phyloP scores from a whole-genome alignment of 1,140 invertebrate genomes.

The Solenopsis invicta region DNA sequence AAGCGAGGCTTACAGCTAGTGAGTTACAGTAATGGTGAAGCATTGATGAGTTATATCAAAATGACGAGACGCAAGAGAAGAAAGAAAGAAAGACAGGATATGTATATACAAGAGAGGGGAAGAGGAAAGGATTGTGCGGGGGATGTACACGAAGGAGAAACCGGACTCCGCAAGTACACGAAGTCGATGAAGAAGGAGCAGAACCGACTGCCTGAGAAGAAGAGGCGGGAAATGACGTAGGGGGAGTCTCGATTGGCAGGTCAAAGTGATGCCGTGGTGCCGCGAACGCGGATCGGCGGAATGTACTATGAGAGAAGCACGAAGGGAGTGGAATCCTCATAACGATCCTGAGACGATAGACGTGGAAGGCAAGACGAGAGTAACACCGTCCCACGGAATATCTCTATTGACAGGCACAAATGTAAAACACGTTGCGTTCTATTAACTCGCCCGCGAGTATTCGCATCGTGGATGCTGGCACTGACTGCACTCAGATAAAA shows the following conservation, averaged over 20 bases:
- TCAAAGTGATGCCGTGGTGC: constrained; percentile 39
- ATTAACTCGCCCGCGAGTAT: constrained; percentile 24
- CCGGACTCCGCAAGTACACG: constrained; percentile 63
- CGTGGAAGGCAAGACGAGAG: constrained; percentile 44
- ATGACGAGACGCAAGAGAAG: constrained; percentile 37
- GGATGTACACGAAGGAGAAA: constrained; percentile 60
- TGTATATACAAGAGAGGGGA: neutral
- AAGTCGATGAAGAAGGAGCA: constrained; percentile 39
- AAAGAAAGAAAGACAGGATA: neutral
- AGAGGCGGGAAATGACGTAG: constrained; percentile 49
- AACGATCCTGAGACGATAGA: constrained; percentile 46
- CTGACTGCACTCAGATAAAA: neutral
- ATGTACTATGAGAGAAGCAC: constrained; percentile 12
- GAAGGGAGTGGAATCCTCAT: constrained; percentile 29
- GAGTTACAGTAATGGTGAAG: constrained; percentile 69
- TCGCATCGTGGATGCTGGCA: neutral
- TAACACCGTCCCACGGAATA: constrained; percentile 33
- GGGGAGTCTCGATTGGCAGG: constrained; percentile 62
- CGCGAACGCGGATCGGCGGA: constrained; percentile 29
- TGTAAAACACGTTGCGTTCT: constrained; percentile 42
- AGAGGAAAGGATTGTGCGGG: constrained; percentile 29
- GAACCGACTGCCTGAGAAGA: constrained; percentile 34
- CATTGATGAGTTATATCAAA: constrained; percentile 69
- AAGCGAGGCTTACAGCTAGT: constrained; percentile 45
- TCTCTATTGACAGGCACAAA: constrained; percentile 44